A percentile compares a stretch with the other conserved stretches of the same genome.
phyloP scores from a whole-genome alignment of 2,888 invertebrate genomes.

The Hypselothyrea guttata region DNA sequence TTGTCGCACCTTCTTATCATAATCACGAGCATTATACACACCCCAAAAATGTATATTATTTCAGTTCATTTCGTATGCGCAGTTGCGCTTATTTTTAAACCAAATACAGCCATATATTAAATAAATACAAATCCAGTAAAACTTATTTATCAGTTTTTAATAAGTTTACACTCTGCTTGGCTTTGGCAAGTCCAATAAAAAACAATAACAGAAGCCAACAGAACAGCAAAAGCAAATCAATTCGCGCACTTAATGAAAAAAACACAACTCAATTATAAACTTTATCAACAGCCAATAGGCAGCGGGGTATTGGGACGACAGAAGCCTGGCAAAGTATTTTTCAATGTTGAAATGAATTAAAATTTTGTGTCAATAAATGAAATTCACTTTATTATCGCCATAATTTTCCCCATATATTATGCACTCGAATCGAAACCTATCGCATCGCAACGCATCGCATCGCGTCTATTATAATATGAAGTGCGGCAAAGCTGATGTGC shows the following conservation, averaged over 20 bases:
- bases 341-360: constrained; percentile 69
- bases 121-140: constrained; percentile 42
- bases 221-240: constrained; percentile 58
- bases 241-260: constrained; percentile 75
- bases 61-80: constrained; percentile 8
- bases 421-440: constrained; percentile 9
- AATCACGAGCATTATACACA: constrained; percentile 2
- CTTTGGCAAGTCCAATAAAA: constrained; percentile 25
- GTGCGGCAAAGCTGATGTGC: constrained; percentile 38
- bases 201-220: too few species aligned
- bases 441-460: neutral
- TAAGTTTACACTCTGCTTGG: constrained; percentile 65
- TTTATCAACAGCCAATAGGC: constrained; percentile 48
- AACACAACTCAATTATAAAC: constrained; percentile 75
- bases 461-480: constrained; percentile 7
- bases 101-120: constrained; percentile 2
- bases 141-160: constrained; percentile 71
- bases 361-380: constrained; percentile 67
- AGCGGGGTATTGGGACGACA: neutral
- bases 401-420: constrained; percentile 31
- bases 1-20: too few species aligned
- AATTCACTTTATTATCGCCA: constrained; percentile 62
- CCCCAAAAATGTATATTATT: too few species aligned
- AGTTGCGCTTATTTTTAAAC: constrained; percentile 18
- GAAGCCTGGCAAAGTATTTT: constrained; percentile 39